phyloP scores from a whole-genome alignment of 2,797 vertebrate genomes.

The Phoxinus dragarum region DNA sequence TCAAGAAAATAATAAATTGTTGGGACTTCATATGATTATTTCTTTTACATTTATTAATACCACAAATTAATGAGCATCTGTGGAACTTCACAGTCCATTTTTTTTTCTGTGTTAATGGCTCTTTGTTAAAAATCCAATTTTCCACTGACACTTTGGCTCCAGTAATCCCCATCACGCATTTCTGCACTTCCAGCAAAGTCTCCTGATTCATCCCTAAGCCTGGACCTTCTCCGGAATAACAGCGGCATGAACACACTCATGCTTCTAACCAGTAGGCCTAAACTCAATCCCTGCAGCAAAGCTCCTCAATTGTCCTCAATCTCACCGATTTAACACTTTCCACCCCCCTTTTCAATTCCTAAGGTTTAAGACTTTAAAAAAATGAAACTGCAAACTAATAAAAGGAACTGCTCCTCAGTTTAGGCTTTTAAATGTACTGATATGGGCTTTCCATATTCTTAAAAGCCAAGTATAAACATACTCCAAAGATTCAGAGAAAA shows the following conservation, averaged over 20 bases:
- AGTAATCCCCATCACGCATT: conserved; percentile 59
- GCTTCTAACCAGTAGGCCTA: neutral
- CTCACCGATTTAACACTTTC: neutral
- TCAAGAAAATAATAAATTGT: conserved; percentile 19
- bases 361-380: neutral
- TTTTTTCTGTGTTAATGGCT: conserved; percentile 58
- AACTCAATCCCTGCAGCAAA: conserved; percentile 35
- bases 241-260: neutral
- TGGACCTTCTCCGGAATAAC: conserved; percentile 33
- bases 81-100: conserved; percentile 49
- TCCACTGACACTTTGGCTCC: conserved; percentile 52
- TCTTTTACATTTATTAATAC: conserved; percentile 33
- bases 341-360: neutral
- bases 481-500: neutral
- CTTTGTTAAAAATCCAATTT: conserved; percentile 64
- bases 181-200: conserved; percentile 55
- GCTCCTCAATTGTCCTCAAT: conserved; percentile 13
- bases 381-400: neutral
- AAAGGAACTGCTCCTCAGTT: neutral
- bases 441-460: neutral
- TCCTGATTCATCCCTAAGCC: conserved; percentile 40
- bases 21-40: conserved; percentile 36
- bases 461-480: neutral
- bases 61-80: conserved; percentile 53
- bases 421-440: neutral